Conservation (phyloP, 2,797 vertebrate genomes). For the Australoheros facetus region DNA sequence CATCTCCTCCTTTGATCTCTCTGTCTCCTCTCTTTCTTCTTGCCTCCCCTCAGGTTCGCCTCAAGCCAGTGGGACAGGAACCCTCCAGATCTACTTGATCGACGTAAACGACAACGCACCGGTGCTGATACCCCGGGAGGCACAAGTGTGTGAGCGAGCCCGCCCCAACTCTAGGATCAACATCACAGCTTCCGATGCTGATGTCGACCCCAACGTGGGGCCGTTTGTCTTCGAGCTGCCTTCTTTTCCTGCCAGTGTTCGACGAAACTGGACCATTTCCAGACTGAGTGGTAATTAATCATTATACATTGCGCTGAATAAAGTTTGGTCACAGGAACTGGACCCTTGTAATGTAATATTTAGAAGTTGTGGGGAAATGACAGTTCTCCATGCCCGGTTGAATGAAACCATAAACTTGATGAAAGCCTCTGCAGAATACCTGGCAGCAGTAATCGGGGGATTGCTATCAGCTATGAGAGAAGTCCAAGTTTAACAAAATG, state of each 20-base stretch:
- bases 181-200: conserved; percentile 92
- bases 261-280: conserved; percentile 95
- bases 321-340: not conserved
- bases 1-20: conserved; percentile 21
- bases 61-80: conserved; percentile 94
- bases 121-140: conserved; percentile 90
- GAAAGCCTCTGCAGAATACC: conserved; percentile 34
- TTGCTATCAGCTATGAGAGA: conserved; percentile 52
- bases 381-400: conserved; percentile 9
- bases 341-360: conserved; percentile 1
- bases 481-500: conserved; percentile 67
- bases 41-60: conserved; percentile 84
- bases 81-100: conserved; percentile 95
- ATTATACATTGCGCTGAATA: not conserved
- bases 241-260: conserved; percentile 85
- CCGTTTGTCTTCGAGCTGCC: conserved; percentile 97
- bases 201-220: conserved; percentile 91
- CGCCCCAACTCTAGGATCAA: conserved; percentile 88
- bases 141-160: conserved; percentile 91
- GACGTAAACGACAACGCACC: conserved; percentile 98
- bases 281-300: conserved; percentile 87
- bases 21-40: conserved; percentile 9
- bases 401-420: conserved; percentile 47
- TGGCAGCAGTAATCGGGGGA: conserved; percentile 47
- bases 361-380: not conserved